phyloP scores from a whole-genome alignment of 35 echinoderm and acorn worm species.

The Apostichopus parvimensis region DNA sequence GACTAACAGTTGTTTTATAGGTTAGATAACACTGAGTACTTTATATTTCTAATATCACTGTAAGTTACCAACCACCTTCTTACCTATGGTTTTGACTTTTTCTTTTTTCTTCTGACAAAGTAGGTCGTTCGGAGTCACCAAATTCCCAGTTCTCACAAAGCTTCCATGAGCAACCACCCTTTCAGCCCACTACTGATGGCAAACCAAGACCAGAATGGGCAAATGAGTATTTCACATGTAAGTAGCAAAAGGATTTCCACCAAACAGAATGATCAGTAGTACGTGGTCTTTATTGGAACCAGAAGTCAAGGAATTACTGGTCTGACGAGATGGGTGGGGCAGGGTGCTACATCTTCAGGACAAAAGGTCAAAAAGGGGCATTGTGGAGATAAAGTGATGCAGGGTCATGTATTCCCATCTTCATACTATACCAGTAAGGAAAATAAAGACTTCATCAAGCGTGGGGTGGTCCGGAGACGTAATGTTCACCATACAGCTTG shows the following conservation, averaged over 20 bases:
- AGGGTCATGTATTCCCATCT: too few relatives aligned
- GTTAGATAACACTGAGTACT: neutral
- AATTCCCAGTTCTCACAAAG: constrained; percentile 38
- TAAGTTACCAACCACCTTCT: neutral
- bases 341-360: neutral
- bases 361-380: too few relatives aligned
- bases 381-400: too few relatives aligned
- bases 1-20: too few relatives aligned
- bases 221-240: constrained; percentile 54
- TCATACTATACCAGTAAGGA: too few relatives aligned
- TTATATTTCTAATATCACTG: neutral
- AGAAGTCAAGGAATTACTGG: too few relatives aligned
- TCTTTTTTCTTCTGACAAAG: neutral
- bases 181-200: neutral
- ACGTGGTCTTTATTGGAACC: too few relatives aligned
- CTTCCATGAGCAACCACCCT: constrained; percentile 32
- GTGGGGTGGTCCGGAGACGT: too few relatives aligned
- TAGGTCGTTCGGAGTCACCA: constrained; percentile 56
- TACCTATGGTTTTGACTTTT: neutral
- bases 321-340: too few relatives aligned
- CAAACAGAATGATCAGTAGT: neutral
- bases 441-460: too few relatives aligned
- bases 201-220: constrained; percentile 56
- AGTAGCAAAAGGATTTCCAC: neutral
- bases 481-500: too few relatives aligned